phyloP scores from a whole-genome alignment of 2,113 vertebrate genomes.

The Ondatra zibethicus region DNA sequence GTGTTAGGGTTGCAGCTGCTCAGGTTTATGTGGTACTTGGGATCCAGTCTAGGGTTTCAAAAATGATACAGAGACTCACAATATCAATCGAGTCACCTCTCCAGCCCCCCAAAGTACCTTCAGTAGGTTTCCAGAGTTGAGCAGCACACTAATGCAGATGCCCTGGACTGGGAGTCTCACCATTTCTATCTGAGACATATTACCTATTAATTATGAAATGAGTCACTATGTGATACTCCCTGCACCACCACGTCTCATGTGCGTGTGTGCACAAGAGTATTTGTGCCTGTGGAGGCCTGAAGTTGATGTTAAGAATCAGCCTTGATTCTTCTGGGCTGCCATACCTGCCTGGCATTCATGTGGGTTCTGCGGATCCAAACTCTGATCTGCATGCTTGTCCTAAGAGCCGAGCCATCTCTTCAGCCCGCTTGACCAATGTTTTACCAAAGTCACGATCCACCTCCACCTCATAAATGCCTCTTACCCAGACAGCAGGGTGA shows the following conservation, averaged over 20 bases:
- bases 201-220: neutral
- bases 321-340: neutral
- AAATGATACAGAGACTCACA: neutral
- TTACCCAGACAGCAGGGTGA: neutral
- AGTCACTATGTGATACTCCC: neutral
- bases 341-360: neutral
- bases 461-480: neutral
- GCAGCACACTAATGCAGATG: accelerated
- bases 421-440: neutral
- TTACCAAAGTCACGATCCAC: neutral
- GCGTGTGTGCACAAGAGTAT: neutral
- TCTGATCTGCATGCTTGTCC: neutral
- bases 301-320: neutral
- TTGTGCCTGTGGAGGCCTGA: neutral
- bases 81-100: no score
- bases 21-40: neutral
- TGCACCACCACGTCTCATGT: neutral
- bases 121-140: accelerated
- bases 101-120: no score
- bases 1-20: neutral
- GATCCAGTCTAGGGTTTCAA: neutral
- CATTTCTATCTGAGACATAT: neutral
- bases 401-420: neutral
- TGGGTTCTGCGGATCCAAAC: neutral
- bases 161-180: accelerated